Conservation (phyloP, 2,113 vertebrate species). For the Amblyopsis rosae region DNA sequence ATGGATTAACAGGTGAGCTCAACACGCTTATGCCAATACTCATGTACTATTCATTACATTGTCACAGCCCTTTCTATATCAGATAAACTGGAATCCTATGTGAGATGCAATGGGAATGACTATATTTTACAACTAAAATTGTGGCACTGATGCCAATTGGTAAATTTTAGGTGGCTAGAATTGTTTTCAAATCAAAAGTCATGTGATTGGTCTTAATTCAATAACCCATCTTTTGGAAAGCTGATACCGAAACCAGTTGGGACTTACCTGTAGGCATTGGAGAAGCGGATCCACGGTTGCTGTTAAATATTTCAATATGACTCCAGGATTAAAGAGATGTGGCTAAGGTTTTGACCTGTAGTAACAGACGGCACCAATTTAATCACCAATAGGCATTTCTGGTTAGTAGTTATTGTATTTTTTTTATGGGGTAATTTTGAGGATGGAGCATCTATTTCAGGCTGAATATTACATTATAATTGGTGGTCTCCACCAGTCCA, state of each 20-base stretch:
- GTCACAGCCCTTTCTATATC: background rate
- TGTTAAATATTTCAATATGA: constrained; percentile 51
- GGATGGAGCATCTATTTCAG: too few species aligned
- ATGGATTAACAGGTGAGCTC: constrained; percentile 64
- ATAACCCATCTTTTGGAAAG: constrained; percentile 36
- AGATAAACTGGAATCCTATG: background rate
- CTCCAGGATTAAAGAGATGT: constrained; percentile 2
- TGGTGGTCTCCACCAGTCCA: too few species aligned
- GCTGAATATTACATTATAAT: too few species aligned
- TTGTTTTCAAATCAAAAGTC: constrained; percentile 3
- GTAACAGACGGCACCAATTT: background rate
- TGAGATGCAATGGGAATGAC: background rate
- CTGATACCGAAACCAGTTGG: constrained; percentile 32
- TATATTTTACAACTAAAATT: background rate
- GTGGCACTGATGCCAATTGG: background rate
- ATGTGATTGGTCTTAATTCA: constrained; percentile 9
- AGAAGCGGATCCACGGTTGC: constrained; percentile 20
- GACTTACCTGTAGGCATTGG: constrained; percentile 27
- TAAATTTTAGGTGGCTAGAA: background rate
- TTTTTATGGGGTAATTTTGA: too few species aligned
- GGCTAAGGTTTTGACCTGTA: constrained; percentile 25
- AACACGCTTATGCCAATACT: background rate
- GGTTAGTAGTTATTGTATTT: too few species aligned
- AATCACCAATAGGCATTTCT: background rate
- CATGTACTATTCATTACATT: constrained; percentile 5